A percentile compares a stretch with the other conserved stretches of the same genome.
Conservation (phyloP, 2,888 invertebrate genomes). For the Rhingia rostrata region DNA sequence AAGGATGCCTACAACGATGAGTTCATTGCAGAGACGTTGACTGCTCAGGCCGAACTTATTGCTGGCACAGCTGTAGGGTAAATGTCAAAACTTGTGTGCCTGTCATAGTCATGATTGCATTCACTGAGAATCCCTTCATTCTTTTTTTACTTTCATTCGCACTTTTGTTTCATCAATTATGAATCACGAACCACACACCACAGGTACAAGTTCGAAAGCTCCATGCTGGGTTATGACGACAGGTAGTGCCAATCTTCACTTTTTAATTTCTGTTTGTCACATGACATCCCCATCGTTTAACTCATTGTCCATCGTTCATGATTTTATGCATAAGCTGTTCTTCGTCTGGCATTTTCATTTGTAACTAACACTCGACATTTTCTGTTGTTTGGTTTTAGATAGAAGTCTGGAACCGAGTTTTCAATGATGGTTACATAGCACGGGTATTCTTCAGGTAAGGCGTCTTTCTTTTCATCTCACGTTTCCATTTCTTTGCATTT, state of each 20-base stretch:
- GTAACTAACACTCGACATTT: constrained; percentile 77
- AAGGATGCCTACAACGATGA: constrained; percentile 95
- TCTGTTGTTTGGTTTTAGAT: constrained; percentile 86
- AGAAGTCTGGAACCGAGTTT: constrained; percentile 85
- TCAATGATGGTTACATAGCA: constrained; percentile 83
- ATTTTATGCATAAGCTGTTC: constrained; percentile 22
- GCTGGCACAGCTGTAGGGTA: constrained; percentile 94
- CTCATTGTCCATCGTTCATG: constrained; percentile 6
- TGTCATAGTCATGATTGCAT: constrained; percentile 6
- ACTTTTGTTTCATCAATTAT: constrained; percentile 53
- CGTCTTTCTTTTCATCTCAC: constrained; percentile 74
- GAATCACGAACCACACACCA: constrained; percentile 74
- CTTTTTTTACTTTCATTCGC: constrained; percentile 64
- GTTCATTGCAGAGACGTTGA: constrained; percentile 92
- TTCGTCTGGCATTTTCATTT: constrained; percentile 45
- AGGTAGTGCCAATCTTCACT: constrained; percentile 78
- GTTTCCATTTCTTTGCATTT: constrained; percentile 50
- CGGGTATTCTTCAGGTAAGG: constrained; percentile 85
- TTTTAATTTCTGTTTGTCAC: constrained; percentile 19
- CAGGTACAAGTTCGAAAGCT: constrained; percentile 82
- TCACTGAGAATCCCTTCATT: constrained; percentile 55
- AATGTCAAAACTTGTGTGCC: constrained; percentile 76
- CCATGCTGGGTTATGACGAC: constrained; percentile 81
- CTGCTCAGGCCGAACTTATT: constrained; percentile 93
- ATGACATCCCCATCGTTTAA: constrained; percentile 10